Base-by-base conservation (phyloP, 37 sponge, comb jelly and placozoan species). In the Halichondria panicea region DNA sequence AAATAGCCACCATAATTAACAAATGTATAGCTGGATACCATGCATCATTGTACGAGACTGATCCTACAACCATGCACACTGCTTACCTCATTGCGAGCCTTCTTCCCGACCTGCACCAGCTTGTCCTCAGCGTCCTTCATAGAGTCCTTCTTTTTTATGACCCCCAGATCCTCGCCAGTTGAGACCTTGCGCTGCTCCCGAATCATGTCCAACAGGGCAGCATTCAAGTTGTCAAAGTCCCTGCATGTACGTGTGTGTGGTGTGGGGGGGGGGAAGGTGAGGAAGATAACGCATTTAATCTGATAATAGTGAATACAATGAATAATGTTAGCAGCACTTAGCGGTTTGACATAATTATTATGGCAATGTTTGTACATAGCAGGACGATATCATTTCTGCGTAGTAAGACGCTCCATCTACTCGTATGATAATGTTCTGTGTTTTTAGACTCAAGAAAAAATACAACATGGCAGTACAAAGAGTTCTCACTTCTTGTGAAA, bases 401-500 rank as follows among this genome's bases (percentile, higher is more conserved):
- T 28, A 53, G 21, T 30, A 4, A 30, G 53, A 71, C 37, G n/a
- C n/a, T n/a, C n/a, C n/a, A n/a, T n/a, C n/a, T n/a, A n/a, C n/a
- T n/a, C n/a, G n/a, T n/a, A n/a, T 28, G 53, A 30, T 53, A 40
- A n/a, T 22, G 67, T 1, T 22, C 2, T 11, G 24, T n/a, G 13
- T 22, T n/a, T 30, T 4, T 41, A 40, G 41, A 33, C 35, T 22
- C 27, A 59, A 59, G 28, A 24, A 13, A 11, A n/a, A 33, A 15
- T 63, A 63, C 37, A 4, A 4, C 30, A 63, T 63, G 37, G 32
- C 32, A 63, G 8, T n/a, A 33, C 7, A n/a, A 33, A 33, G 6
- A 19, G 27, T 27, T 33, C 74, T 64, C 28, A 81, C 82, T n/a
- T 45, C 21, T 81, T 71, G 28, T 81, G 73, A 3, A 65, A 31